phyloP scores from a whole-genome alignment of 2,113 vertebrate genomes.

The Prochilodus magdalenae region DNA sequence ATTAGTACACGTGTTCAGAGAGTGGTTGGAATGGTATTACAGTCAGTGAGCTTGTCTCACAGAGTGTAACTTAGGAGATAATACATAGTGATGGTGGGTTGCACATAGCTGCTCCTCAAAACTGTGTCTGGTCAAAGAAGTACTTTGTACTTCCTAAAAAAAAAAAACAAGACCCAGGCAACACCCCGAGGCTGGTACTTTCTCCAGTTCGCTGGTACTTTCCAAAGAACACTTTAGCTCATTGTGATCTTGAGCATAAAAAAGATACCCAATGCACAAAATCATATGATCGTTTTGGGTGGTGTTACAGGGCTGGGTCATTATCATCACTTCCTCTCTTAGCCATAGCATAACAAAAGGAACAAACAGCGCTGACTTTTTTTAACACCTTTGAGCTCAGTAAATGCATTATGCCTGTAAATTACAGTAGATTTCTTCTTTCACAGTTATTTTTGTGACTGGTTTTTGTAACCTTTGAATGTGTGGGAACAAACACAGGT shows the following conservation, averaged over 20 bases:
- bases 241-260: background rate
- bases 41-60: too few species aligned
- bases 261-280: background rate
- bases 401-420: background rate
- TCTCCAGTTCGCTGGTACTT: slow-evolving; percentile 6
- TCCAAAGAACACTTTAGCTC: background rate
- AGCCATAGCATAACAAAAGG: slow-evolving; percentile 4
- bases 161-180: slow-evolving; percentile 33
- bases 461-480: background rate
- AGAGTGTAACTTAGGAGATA: background rate
- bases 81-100: background rate
- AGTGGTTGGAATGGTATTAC: too few species aligned
- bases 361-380: background rate
- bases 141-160: slow-evolving; percentile 39
- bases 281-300: slow-evolving; percentile 8
- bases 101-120: background rate
- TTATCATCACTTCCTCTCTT: slow-evolving; percentile 23
- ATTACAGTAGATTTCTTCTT: background rate
- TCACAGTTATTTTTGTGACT: background rate
- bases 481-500: background rate
- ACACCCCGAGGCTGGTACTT: slow-evolving; percentile 29
- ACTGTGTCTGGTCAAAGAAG: slow-evolving; percentile 22
- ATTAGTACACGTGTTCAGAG: too few species aligned
- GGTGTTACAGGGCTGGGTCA: slow-evolving; percentile 1
- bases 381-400: background rate